phyloP scores from a whole-genome alignment of 2,113 vertebrate species.

The Kryptolebias marmoratus region DNA sequence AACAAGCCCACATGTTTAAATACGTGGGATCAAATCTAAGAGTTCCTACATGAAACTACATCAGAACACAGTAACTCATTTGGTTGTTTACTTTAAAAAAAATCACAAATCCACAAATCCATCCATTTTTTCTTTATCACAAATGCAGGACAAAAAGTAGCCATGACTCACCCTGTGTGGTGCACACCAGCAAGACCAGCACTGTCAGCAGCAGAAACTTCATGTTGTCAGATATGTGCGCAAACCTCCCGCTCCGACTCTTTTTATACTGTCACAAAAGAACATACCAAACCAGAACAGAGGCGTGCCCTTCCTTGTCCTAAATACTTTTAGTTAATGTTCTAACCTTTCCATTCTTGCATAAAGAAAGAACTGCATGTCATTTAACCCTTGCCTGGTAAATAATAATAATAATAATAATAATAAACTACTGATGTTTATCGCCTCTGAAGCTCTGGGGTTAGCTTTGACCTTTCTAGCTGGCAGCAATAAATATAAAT shows the following conservation, averaged over 20 bases:
- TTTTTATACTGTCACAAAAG: slow-evolving; percentile 31
- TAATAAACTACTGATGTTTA: not conserved
- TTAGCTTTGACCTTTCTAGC: not conserved
- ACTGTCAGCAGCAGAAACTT: slow-evolving; percentile 58
- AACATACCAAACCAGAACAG: slow-evolving; percentile 5
- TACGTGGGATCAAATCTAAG: not conserved
- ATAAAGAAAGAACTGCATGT: not conserved
- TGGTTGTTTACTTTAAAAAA: no score
- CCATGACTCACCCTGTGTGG: slow-evolving; percentile 58
- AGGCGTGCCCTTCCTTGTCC: slow-evolving; percentile 33
- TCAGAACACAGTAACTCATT: no score
- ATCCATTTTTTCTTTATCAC: no score
- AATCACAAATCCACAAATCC: no score
- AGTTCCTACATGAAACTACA: not conserved
- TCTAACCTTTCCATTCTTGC: not conserved
- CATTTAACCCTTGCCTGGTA: not conserved
- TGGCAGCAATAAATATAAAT: no score
- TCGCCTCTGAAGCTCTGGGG: not conserved
- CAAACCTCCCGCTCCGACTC: not conserved
- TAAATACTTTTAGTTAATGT: slow-evolving; percentile 3
- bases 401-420: no score
- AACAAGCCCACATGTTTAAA: not conserved
- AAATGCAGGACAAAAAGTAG: not conserved
- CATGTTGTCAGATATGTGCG: slow-evolving; percentile 64
- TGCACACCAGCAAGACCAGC: slow-evolving; percentile 67